phyloP scores from a whole-genome alignment of 30 jellyfish, hydroid and myxozoan species.

The Chrysaora quinquecirrha region DNA sequence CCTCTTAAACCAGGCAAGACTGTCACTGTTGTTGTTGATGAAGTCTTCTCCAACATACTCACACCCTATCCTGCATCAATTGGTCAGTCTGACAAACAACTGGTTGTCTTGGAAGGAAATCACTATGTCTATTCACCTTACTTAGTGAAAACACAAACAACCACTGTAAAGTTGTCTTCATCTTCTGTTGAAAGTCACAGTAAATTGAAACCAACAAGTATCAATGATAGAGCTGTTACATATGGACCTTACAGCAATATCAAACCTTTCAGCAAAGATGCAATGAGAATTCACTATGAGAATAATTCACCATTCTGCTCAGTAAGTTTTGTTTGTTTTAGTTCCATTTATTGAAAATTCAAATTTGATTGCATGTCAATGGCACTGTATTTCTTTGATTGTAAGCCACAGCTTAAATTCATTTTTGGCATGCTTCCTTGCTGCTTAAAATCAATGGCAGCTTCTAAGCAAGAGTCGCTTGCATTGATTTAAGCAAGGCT shows the following conservation, averaged over 20 bases:
- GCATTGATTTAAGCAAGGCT: no score
- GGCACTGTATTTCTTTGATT: no score
- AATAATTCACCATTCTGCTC: slow-evolving; percentile 82
- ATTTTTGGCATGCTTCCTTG: no score
- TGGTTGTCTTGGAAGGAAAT: slow-evolving; percentile 79
- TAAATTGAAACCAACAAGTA: slow-evolving; percentile 87
- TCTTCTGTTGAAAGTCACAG: slow-evolving; percentile 82
- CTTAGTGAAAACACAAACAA: slow-evolving; percentile 73
- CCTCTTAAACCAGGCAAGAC: slow-evolving; percentile 51
- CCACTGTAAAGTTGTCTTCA: slow-evolving; percentile 87
- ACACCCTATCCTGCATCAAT: slow-evolving; percentile 88
- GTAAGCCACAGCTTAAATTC: no score
- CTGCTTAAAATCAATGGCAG: no score
- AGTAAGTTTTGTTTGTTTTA: slow-evolving; percentile 15
- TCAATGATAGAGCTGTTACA: slow-evolving; percentile 77
- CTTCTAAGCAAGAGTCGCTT: no score
- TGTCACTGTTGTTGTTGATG: slow-evolving; percentile 64
- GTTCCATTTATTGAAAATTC: no score
- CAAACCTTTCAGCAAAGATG: slow-evolving; percentile 65
- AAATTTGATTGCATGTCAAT: no score
- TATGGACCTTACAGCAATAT: slow-evolving; percentile 92
- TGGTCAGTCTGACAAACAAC: slow-evolving; percentile 95
- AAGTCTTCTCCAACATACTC: slow-evolving; percentile 59
- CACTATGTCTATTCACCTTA: slow-evolving; percentile 82
- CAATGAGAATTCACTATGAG: slow-evolving; percentile 88